Conservation (phyloP, 92 coral and sea anemone genomes). For the Porites divaricata region DNA sequence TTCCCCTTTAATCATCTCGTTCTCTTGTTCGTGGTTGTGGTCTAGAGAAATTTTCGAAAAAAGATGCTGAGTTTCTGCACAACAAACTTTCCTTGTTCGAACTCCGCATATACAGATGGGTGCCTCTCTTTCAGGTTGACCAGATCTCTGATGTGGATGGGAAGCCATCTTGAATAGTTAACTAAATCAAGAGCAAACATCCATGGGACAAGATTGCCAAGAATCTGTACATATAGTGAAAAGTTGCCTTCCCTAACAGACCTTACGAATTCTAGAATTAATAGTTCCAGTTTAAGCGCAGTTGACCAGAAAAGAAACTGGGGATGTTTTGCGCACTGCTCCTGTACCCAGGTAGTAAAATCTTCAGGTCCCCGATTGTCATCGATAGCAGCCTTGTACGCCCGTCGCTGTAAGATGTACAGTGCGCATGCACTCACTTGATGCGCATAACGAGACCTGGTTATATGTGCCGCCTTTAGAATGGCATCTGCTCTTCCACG, state of each 20-base stretch:
- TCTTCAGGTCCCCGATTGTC: not conserved
- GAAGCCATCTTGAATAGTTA: too few species aligned
- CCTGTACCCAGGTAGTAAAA: constrained; percentile 23
- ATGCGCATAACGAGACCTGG: constrained; percentile 28
- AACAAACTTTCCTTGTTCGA: constrained; percentile 42
- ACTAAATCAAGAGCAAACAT: constrained; percentile 45
- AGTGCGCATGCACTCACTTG: constrained; percentile 44
- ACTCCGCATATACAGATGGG: constrained; percentile 32
- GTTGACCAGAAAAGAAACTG: constrained; percentile 38
- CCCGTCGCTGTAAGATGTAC: constrained; percentile 18
- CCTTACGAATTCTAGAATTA: constrained; percentile 15
- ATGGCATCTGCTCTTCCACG: constrained; percentile 61
- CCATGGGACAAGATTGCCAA: constrained; percentile 43
- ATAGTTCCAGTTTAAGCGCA: not conserved
- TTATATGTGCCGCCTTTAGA: constrained; percentile 34
- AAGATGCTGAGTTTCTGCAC: constrained; percentile 26
- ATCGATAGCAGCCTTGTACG: constrained; percentile 8
- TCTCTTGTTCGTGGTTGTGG: too few species aligned
- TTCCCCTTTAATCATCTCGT: constrained; percentile 45
- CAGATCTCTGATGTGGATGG: constrained; percentile 50
- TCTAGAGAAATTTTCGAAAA: constrained; percentile 38
- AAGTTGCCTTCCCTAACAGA: constrained; percentile 33
- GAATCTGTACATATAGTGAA: too few species aligned
- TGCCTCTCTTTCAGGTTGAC: constrained; percentile 34
- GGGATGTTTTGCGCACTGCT: constrained; percentile 14